Evolutionary conservation across 2,113 vertebrate species (phyloP), one percentile per base, ranked within the genome.

Genomic region (Ptychochromis oligacanthus): DNA sequence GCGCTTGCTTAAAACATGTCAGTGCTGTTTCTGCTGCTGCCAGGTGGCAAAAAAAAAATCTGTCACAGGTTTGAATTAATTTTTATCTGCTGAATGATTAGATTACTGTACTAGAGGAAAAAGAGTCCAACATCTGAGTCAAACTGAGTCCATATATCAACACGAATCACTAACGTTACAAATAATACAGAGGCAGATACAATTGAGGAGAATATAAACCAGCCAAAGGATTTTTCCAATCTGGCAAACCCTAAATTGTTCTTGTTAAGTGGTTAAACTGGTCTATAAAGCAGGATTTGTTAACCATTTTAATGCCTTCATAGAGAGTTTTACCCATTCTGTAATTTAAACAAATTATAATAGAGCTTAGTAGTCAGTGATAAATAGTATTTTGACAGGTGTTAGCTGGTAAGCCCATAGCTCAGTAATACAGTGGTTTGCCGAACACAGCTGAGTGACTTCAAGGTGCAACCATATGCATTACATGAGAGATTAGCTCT

Each of bases 401-500:
- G 31, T 1, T 65, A 55, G 80, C 46, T 14, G 34, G 22, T 58
- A 17, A 77, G 59, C 43, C 14, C n/a, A 20, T 0, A 82, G 75
- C 76, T 61, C 31, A 64, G 8, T 62, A n/a, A 79, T 15, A 67
- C 72, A 56, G 9, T 40, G 6, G 11, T 28, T n/a, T 72, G 67
- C 31, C 7, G 46, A 77, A 80, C 52, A 82, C 79, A 78, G 81
- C 79, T 79, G 58, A 61, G 36, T 15, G 74, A 89, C 62, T 72
- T 54, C 9, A 83, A 85, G 52, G 77, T 84, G 80, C 65, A 60
- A 24, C 14, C 40, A 36, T 14, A 77, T 61, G 28, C 57, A 18
- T 24, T 9, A 22, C 24, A 46, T 2, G 5, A 6, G 1, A 58
- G 12, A 52, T 15, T 4, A 15, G 12, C 4, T 62, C 54, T 86